Conservation (phyloP, 2,113 vertebrate species). For the Planiliza haematocheilus region DNA sequence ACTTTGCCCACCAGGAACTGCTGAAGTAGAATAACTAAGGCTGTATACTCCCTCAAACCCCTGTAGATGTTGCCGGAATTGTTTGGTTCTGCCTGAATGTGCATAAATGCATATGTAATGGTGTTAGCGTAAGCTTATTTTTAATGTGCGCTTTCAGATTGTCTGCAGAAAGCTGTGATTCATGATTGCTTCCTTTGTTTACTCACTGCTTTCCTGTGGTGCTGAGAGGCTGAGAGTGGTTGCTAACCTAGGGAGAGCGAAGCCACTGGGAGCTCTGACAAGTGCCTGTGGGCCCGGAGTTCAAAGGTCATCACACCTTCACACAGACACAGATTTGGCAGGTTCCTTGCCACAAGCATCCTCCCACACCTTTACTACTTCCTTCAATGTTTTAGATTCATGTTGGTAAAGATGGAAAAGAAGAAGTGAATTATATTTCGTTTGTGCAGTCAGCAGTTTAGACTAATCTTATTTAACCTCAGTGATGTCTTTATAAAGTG, state of each 20-base stretch:
- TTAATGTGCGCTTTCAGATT: slow-evolving; percentile 59
- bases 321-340: slow-evolving; percentile 40
- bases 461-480: neutral
- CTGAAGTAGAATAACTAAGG: slow-evolving; percentile 26
- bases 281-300: slow-evolving; percentile 62
- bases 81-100: slow-evolving; percentile 63
- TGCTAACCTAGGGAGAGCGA: slow-evolving; percentile 37
- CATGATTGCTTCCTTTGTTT: slow-evolving; percentile 77
- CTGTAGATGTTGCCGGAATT: slow-evolving; percentile 52
- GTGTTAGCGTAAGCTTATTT: slow-evolving; percentile 52
- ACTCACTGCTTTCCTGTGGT: slow-evolving; percentile 62
- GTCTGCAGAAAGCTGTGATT: slow-evolving; percentile 64
- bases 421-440: no score
- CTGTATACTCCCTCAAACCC: slow-evolving; percentile 45
- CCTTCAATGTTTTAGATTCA: slow-evolving; percentile 1
- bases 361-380: slow-evolving; percentile 16
- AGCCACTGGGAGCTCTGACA: slow-evolving; percentile 67
- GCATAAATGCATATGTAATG: slow-evolving; percentile 74
- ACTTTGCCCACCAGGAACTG: slow-evolving; percentile 26
- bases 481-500: neutral
- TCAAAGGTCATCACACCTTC: slow-evolving; percentile 72
- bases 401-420: slow-evolving; percentile 2
- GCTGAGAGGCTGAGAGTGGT: slow-evolving; percentile 43
- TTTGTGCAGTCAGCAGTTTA: neutral
- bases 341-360: slow-evolving; percentile 39